phyloP scores from a whole-genome alignment of 2,888 invertebrate species.

The Noctua janthina region DNA sequence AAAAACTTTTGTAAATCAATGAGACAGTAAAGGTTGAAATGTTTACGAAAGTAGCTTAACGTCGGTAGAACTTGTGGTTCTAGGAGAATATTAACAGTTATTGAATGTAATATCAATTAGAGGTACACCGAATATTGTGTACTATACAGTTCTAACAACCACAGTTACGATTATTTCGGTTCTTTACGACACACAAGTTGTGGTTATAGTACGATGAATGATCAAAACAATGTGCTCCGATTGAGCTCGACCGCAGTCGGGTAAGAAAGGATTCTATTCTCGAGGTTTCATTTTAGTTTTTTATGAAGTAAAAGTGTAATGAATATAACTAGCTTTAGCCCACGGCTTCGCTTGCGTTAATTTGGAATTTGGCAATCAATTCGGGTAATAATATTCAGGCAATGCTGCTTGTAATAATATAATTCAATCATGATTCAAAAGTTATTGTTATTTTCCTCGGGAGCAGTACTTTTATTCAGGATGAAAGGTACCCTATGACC shows the following conservation, averaged over 20 bases:
- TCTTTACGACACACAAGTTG: constrained; percentile 17
- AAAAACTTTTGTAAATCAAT: not conserved
- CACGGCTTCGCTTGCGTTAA: no score
- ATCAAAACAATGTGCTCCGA: not conserved
- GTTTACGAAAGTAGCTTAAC: not conserved
- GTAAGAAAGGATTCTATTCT: not conserved
- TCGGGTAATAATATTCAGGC: no score
- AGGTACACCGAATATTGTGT: not conserved
- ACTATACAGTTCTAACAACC: not conserved
- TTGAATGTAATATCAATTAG: constrained; percentile 25
- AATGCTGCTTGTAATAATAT: no score
- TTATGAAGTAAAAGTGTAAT: not conserved
- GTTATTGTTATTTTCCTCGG: no score
- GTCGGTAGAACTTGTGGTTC: not conserved
- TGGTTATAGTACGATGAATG: not conserved
- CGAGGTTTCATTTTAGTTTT: not conserved
- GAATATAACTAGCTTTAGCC: not conserved
- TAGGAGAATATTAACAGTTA: constrained; percentile 7
- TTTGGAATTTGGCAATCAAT: no score
- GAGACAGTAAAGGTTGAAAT: not conserved
- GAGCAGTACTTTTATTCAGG: no score
- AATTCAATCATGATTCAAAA: no score
- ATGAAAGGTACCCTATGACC: no score
- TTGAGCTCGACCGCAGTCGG: not conserved
- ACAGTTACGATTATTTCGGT: constrained; percentile 16